Evolutionary conservation across 2,888 invertebrate species (phyloP).

Genomic region (Anorthoa munda): DNA sequence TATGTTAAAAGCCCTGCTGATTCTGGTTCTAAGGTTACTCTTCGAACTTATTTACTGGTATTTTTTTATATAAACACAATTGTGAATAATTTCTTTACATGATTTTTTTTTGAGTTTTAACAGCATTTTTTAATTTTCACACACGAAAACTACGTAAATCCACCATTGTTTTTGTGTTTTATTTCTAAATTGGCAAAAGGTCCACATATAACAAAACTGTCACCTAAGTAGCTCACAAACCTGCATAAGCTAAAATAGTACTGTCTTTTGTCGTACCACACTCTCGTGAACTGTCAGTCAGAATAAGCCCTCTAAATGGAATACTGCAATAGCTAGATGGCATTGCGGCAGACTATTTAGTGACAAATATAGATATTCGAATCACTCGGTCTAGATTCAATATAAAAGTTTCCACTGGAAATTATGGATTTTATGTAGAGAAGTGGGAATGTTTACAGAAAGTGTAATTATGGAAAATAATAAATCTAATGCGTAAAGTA

Average conservation of each 20-base stretch:
- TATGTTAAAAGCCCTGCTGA: slow-evolving; percentile 25
- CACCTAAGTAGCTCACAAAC: not conserved
- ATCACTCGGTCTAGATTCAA: not conserved
- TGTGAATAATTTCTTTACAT: not conserved
- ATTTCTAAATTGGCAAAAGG: not conserved
- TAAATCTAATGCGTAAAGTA: too few species aligned
- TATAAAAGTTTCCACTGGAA: not conserved
- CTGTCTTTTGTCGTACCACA: not conserved
- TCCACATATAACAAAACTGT: not conserved
- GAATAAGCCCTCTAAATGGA: not conserved
- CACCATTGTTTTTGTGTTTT: too few species aligned
- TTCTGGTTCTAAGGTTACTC: slow-evolving; percentile 21
- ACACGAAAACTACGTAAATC: not conserved
- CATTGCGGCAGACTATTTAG: not conserved
- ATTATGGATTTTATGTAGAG: not conserved
- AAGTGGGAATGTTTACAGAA: not conserved
- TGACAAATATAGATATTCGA: not conserved
- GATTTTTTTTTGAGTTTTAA: too few species aligned
- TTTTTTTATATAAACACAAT: slow-evolving; percentile 15
- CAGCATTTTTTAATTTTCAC: not conserved
- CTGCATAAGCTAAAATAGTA: not conserved
- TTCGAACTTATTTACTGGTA: not conserved
- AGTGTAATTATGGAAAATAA: too few species aligned
- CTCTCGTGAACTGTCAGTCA: not conserved
- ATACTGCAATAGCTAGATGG: slow-evolving; percentile 1